Conservation (phyloP, 1,140 invertebrate species). For the Bombus superbus region DNA sequence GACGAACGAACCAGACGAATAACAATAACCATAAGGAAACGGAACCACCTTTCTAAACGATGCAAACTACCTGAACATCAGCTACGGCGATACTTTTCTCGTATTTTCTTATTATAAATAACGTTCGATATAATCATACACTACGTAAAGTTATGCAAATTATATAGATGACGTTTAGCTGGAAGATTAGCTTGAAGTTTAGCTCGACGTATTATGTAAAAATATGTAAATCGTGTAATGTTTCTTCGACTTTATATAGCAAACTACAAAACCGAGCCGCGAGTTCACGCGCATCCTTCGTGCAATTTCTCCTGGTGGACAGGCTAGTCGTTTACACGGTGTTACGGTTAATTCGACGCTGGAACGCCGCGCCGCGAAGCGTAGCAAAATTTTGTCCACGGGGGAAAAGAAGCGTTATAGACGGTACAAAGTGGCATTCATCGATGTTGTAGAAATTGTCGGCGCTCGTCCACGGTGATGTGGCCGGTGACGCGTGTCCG, state of each 20-base stretch:
- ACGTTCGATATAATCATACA: too few species aligned
- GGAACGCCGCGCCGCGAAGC: background rate
- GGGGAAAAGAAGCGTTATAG: background rate
- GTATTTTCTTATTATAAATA: too few species aligned
- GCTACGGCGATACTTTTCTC: background rate
- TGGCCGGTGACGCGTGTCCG: slow-evolving; percentile 35
- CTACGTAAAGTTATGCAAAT: background rate
- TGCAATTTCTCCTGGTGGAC: background rate
- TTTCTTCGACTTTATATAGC: background rate
- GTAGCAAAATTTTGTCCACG: background rate
- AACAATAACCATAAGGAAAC: background rate
- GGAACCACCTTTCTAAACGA: background rate
- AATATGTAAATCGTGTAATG: background rate
- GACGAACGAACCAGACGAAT: background rate
- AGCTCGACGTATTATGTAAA: background rate
- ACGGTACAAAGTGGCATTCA: slow-evolving; percentile 13
- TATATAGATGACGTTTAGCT: background rate
- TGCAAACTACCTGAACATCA: background rate
- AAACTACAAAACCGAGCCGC: background rate
- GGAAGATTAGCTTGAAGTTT: background rate
- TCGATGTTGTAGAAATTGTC: slow-evolving; percentile 23
- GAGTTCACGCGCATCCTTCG: background rate
- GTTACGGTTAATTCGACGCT: background rate
- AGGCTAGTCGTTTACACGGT: background rate
- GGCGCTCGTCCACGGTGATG: background rate